A percentile compares a stretch with the other conserved stretches of the same genome.
Evolutionary conservation across 2,113 vertebrate species (phyloP).

Genomic region (Gorsachius goisagi): DNA sequence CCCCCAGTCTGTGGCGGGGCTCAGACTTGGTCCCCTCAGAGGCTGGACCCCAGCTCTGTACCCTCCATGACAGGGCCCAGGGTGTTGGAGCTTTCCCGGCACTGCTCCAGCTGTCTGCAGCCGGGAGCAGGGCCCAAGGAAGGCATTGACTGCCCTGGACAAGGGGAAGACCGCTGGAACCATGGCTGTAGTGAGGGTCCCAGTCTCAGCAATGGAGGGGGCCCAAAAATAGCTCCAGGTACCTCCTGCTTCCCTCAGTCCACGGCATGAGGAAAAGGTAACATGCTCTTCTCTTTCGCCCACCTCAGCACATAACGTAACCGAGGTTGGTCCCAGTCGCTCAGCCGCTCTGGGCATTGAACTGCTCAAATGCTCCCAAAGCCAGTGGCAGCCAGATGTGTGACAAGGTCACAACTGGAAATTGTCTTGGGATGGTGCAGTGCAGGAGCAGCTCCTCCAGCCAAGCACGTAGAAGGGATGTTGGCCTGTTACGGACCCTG

Average conservation of each 20-base stretch:
- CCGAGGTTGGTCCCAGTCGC: accelerated
- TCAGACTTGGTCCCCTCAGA: too few relatives aligned
- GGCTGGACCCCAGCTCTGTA: neutral
- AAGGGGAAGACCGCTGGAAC: neutral
- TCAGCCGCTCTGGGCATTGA: neutral
- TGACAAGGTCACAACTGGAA: neutral
- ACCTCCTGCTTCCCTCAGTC: neutral
- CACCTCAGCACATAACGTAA: accelerated
- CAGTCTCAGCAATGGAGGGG: accelerated
- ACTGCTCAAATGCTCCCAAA: neutral
- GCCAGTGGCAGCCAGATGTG: neutral
- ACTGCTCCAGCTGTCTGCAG: accelerated
- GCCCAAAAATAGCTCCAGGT: neutral
- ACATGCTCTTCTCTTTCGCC: neutral
- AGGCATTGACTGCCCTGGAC: accelerated
- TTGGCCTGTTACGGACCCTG: neutral
- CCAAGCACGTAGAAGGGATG: neutral
- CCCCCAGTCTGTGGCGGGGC: neutral
- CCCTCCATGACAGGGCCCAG: neutral
- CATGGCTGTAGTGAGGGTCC: neutral
- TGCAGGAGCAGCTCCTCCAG: neutral
- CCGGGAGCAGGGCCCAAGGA: neutral
- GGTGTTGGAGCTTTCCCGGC: neutral
- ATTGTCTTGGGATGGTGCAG: neutral
- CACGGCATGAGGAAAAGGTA: neutral